Conservation (phyloP, 2,113 vertebrate genomes). For the Channa maculata region DNA sequence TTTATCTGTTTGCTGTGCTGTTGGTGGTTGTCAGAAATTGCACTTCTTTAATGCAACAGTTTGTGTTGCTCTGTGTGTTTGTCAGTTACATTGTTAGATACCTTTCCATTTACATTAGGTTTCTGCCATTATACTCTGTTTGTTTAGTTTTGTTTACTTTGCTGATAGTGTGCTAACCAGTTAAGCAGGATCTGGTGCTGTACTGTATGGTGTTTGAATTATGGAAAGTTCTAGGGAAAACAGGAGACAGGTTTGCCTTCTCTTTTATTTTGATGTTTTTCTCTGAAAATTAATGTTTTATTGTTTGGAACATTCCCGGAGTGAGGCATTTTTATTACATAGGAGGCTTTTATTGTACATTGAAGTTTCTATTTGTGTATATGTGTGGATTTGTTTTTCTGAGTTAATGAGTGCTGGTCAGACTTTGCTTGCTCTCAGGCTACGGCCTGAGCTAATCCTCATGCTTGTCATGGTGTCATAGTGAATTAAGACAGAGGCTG, state of each 20-base stretch:
- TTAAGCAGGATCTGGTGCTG: constrained; percentile 52
- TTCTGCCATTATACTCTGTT: constrained; percentile 29
- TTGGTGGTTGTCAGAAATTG: constrained; percentile 18
- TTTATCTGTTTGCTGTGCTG: constrained; percentile 16
- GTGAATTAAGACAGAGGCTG: constrained; percentile 72
- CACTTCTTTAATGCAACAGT: constrained; percentile 27
- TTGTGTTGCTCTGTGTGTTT: constrained; percentile 20
- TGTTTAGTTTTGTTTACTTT: constrained; percentile 71
- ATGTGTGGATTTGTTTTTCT: constrained; percentile 9
- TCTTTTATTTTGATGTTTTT: constrained; percentile 13
- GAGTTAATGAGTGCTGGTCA: constrained; percentile 40
- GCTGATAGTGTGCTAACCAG: constrained; percentile 68
- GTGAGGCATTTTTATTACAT: background rate
- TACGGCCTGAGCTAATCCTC: constrained; percentile 66
- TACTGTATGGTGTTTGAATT: constrained; percentile 44
- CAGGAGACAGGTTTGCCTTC: constrained; percentile 35
- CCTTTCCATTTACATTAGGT: background rate
- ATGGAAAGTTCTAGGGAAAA: constrained; percentile 47
- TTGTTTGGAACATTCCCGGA: background rate
- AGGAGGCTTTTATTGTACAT: background rate
- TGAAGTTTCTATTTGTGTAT: constrained; percentile 16
- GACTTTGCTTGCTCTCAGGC: constrained; percentile 41
- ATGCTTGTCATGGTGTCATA: constrained; percentile 70
- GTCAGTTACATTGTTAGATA: background rate
- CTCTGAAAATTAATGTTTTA: background rate